Base-by-base conservation (phyloP, 2,797 vertebrate species). In the Lithobates sylvaticus region DNA sequence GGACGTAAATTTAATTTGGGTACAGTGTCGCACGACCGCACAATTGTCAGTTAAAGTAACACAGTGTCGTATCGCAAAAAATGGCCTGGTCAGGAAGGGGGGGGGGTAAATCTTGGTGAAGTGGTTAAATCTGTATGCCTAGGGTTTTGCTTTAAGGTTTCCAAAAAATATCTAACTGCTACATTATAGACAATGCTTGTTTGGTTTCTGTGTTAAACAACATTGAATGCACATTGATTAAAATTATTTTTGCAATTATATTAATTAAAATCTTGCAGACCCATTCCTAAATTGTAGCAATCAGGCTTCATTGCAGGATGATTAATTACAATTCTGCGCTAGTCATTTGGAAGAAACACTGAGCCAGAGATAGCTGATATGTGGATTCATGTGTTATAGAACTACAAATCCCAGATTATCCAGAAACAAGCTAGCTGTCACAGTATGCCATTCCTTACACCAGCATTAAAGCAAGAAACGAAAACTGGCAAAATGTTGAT, bases 261-360 rank as follows among this genome's bases (percentile, higher is more conserved):
- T 81, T 81, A 67, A 72, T 81, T 71, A 71, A 54, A 36, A 39
- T 12, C 29, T 72, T 13, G 47, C 69, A 65, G 18, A 18, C 69
- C 47, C 10, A 72, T 72, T 71, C 71, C 70, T 58, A 50, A 80
- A 47, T 80, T 80, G 67, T 36, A 70, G 78, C 78, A 80, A 80
- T 80, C 79, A 81, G 68, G 34, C 69, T 81, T 81, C 47, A 81
- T 81, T 72, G 58, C 79, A 50, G 68, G 23, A n/a, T 61, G 69
- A 72, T 58, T 72, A 54, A 81, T 72, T 71, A 54, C 27, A 81
- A 61, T 47, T 58, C 23, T 61, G 44, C 58, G 44, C 50, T 50
- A 29, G 68, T 39, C 44, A 72, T 70, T 71, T 81, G 69, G 47
- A 81, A 81, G 50, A 58, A n/a, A 26, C 21, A 10, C n/a, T 9